Conservation (phyloP, 2,113 vertebrate species). For the Meriones unguiculatus region DNA sequence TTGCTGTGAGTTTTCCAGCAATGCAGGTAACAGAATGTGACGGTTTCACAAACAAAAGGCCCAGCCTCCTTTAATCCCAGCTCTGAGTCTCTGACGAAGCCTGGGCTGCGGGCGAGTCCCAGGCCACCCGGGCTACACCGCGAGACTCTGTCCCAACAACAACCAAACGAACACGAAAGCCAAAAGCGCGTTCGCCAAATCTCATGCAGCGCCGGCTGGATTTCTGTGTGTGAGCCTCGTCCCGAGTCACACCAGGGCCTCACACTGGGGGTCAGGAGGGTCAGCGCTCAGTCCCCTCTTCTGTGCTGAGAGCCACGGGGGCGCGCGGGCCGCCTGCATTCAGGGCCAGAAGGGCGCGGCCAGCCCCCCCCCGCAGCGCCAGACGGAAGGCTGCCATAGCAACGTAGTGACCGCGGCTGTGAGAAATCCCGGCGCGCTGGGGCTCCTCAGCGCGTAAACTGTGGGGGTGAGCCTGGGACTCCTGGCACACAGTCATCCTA, state of each 20-base stretch:
- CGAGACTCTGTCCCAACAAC: not conserved
- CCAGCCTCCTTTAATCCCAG: not conserved
- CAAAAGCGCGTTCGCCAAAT: not conserved
- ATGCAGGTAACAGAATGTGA: not conserved
- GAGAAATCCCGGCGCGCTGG: not conserved
- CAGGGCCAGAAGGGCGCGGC: not conserved
- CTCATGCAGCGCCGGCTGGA: not conserved
- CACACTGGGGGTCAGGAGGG: not conserved
- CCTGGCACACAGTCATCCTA: not conserved
- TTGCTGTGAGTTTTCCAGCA: not conserved
- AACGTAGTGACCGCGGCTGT: not conserved
- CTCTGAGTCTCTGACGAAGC: not conserved
- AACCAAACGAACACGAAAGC: not conserved
- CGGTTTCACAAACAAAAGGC: not conserved
- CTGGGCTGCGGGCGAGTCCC: not conserved
- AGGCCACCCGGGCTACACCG: not conserved
- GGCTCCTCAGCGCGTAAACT: not conserved
- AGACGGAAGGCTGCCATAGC: not conserved
- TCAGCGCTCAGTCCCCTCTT: not conserved
- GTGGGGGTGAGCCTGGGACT: not conserved
- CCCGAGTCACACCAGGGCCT: not conserved
- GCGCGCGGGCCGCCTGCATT: conserved; percentile 7
- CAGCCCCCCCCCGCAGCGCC: not conserved
- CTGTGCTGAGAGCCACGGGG: not conserved
- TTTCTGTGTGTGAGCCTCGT: not conserved